phyloP scores from a whole-genome alignment of 1,140 invertebrate species.

The Yoshiicerus persimilis region DNA sequence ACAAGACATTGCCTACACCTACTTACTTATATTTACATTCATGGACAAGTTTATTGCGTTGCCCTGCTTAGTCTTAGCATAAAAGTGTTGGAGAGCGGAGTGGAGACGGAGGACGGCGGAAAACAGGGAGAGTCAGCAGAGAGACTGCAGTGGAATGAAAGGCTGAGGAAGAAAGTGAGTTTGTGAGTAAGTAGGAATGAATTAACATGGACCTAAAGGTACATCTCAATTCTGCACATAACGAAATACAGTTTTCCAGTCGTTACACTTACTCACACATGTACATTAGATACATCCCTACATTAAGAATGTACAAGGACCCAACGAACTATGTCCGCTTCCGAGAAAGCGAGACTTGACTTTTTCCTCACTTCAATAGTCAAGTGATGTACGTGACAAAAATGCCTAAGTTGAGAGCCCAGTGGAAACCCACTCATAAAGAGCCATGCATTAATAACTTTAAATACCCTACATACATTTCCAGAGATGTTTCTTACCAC shows the following conservation, averaged over 20 bases:
- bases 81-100: neutral
- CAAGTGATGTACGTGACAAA: constrained; percentile 13
- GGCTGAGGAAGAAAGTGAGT: neutral
- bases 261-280: neutral
- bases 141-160: neutral
- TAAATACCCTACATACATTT: constrained; percentile 22
- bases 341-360: neutral
- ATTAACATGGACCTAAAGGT: neutral
- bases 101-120: neutral
- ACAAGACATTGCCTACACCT: neutral
- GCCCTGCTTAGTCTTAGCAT: neutral
- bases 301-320: neutral
- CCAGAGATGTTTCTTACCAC: neutral
- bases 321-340: neutral
- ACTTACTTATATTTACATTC: neutral
- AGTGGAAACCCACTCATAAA: neutral
- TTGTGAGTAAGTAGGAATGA: neutral
- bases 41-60: constrained; percentile 3
- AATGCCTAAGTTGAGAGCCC: neutral
- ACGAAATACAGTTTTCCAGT: neutral
- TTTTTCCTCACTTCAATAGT: neutral
- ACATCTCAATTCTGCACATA: neutral
- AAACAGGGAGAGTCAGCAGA: neutral
- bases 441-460: constrained; percentile 26
- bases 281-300: neutral